These are phyloP conservation scores for Zaprionus tsacasi DNA, from an alignment of 1,140 invertebrate genomes.

Conservation along the genomic window DNA sequence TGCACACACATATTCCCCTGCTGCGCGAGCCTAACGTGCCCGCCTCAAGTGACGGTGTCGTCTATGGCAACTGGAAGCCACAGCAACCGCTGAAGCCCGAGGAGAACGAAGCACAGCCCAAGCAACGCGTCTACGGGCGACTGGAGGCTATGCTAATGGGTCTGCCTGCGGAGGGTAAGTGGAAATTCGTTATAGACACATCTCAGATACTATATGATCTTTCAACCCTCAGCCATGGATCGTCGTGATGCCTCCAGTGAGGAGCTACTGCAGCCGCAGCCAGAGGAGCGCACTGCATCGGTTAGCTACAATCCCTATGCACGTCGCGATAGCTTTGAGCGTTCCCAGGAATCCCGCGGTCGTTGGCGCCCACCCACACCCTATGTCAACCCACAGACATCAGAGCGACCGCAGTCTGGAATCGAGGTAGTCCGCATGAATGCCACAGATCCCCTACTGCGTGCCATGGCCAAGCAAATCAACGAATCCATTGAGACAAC, in stretches of 20 bases:
- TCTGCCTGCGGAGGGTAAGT: conserved; percentile 58
- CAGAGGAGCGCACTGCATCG: conserved; percentile 30
- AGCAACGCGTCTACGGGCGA: conserved; percentile 55
- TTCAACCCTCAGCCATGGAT: conserved; percentile 25
- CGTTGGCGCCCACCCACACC: conserved; percentile 42
- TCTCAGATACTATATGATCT: neutral
- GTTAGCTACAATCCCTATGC: conserved; percentile 39
- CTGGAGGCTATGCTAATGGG: conserved; percentile 73
- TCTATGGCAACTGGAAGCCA: conserved; percentile 79
- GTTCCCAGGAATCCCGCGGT: conserved; percentile 49
- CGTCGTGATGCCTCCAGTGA: conserved; percentile 47
- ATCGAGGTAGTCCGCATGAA: conserved; percentile 48
- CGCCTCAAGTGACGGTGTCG: conserved; percentile 44
- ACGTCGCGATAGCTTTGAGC: conserved; percentile 53
- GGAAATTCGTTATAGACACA: neutral
- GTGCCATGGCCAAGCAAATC: conserved; percentile 61
- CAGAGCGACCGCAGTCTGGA: conserved; percentile 5
- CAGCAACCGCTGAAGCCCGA: conserved; percentile 61
- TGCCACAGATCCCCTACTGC: conserved; percentile 46
- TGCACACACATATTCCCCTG: conserved; percentile 65
- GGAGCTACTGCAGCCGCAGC: conserved; percentile 20
- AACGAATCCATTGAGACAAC: conserved; percentile 67
- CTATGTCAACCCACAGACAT: neutral
- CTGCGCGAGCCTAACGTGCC: conserved; percentile 42
- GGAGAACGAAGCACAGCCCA: conserved; percentile 33